phyloP scores from a whole-genome alignment of 2,113 vertebrate species.

The Pteropus alecto region DNA sequence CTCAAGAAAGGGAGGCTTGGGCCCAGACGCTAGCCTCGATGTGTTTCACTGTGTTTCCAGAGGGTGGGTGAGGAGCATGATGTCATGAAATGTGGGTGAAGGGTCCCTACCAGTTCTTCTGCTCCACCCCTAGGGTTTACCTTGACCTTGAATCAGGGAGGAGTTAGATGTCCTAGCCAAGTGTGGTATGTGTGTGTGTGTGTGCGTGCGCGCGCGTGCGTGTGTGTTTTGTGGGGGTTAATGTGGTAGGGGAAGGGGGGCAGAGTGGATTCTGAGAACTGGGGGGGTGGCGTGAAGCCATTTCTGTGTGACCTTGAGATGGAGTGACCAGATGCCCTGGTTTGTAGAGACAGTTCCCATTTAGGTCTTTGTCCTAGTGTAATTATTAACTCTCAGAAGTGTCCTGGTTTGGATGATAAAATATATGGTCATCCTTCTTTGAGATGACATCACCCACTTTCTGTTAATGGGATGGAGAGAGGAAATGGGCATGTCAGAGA shows the following conservation, averaged over 20 bases:
- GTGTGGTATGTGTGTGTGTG: not conserved
- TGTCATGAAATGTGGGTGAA: not conserved
- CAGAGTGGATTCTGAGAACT: not conserved
- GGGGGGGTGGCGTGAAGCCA: not conserved
- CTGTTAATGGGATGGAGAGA: slow-evolving; percentile 40
- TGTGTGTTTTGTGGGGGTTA: not conserved
- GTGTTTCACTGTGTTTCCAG: not conserved
- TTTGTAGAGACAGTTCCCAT: slow-evolving; percentile 54
- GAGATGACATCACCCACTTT: slow-evolving; percentile 54
- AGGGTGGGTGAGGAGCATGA: not conserved
- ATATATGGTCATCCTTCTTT: slow-evolving; percentile 46
- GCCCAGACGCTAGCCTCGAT: not conserved
- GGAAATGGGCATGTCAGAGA: not conserved
- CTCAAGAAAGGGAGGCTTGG: not conserved
- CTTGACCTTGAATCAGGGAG: not conserved
- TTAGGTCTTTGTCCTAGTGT: slow-evolving; percentile 31
- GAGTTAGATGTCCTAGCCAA: not conserved
- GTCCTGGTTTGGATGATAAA: slow-evolving; percentile 69
- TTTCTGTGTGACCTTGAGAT: slow-evolving; percentile 51
- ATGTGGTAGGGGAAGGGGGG: not conserved
- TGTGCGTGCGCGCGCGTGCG: not conserved
- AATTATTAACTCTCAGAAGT: slow-evolving; percentile 44
- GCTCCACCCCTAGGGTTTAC: not conserved
- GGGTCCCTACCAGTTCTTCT: not conserved
- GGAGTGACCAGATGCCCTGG: slow-evolving; percentile 20